phyloP scores from a whole-genome alignment of 2,113 vertebrate species.

The Hypanus sabinus region DNA sequence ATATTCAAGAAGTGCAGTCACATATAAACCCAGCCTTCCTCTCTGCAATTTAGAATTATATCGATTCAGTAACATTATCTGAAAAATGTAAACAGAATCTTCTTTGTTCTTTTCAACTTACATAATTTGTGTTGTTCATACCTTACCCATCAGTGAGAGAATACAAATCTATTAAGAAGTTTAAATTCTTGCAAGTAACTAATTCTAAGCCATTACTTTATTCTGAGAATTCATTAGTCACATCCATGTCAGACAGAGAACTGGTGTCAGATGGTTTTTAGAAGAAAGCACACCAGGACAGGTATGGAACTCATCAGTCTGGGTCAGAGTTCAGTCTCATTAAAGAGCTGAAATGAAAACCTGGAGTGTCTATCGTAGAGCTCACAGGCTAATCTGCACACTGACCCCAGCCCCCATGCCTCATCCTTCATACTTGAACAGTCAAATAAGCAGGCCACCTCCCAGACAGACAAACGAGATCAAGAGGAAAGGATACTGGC shows the following conservation, averaged over 20 bases:
- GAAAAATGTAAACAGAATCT: not conserved
- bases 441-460: constrained; percentile 59
- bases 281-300: constrained; percentile 77
- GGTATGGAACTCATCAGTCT: constrained; percentile 97
- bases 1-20: not conserved
- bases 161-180: constrained; percentile 73
- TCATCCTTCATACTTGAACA: constrained; percentile 46
- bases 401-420: constrained; percentile 54
- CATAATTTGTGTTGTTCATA: not conserved
- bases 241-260: constrained; percentile 83
- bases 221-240: constrained; percentile 94
- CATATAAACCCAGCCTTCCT: not conserved
- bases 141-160: not conserved
- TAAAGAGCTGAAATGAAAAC: constrained; percentile 97
- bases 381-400: constrained; percentile 51
- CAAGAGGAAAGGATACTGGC: constrained; percentile 69
- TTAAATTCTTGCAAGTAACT: constrained; percentile 67
- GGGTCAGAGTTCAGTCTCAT: constrained; percentile 95
- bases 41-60: not conserved
- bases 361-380: constrained; percentile 90
- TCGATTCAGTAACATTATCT: not conserved
- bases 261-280: constrained; percentile 73
- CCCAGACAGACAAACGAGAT: constrained; percentile 74
- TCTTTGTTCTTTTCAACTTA: not conserved
- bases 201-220: constrained; percentile 91